phyloP scores from a whole-genome alignment of 2,113 vertebrate species.

The Puntigrus tetrazona region DNA sequence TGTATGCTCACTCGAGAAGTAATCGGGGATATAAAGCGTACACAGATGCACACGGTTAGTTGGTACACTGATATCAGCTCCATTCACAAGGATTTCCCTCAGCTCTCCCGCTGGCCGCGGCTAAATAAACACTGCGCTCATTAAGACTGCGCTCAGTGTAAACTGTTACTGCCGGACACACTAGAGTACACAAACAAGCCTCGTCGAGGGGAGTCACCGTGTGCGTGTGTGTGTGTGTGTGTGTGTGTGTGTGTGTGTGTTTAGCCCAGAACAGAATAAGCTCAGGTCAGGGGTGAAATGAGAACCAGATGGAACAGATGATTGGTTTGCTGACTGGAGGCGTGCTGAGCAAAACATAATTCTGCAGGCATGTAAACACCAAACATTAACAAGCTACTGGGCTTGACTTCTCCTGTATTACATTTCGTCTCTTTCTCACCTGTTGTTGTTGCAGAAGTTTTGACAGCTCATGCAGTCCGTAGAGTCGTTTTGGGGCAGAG shows the following conservation, averaged over 20 bases:
- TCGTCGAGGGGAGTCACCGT: constrained; percentile 48
- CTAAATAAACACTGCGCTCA: constrained; percentile 77
- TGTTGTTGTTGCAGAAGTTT: constrained; percentile 96
- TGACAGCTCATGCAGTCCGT: constrained; percentile 88
- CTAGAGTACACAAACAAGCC: constrained; percentile 75
- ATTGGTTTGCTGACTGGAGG: constrained; percentile 30
- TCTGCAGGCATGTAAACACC: constrained; percentile 34
- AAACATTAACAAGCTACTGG: constrained; percentile 11
- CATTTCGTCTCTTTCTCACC: constrained; percentile 70
- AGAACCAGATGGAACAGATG: constrained; percentile 28
- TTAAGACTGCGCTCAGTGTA: constrained; percentile 73
- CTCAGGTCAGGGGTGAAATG: constrained; percentile 23
- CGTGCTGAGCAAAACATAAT: constrained; percentile 30
- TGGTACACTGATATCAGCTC: constrained; percentile 24
- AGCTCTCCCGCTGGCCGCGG: constrained; percentile 59
- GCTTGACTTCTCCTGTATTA: not conserved
- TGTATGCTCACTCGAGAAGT: constrained; percentile 14
- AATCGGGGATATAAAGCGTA: not conserved
- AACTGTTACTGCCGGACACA: constrained; percentile 75
- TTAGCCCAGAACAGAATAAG: constrained; percentile 22
- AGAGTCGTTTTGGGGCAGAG: constrained; percentile 82
- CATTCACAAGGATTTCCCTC: constrained; percentile 18
- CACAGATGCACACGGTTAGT: constrained; percentile 9
- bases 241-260: constrained; percentile 41
- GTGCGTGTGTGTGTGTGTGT: constrained; percentile 27